Conservation (phyloP, 2,113 vertebrate genomes). For the Athene cunicularia region DNA sequence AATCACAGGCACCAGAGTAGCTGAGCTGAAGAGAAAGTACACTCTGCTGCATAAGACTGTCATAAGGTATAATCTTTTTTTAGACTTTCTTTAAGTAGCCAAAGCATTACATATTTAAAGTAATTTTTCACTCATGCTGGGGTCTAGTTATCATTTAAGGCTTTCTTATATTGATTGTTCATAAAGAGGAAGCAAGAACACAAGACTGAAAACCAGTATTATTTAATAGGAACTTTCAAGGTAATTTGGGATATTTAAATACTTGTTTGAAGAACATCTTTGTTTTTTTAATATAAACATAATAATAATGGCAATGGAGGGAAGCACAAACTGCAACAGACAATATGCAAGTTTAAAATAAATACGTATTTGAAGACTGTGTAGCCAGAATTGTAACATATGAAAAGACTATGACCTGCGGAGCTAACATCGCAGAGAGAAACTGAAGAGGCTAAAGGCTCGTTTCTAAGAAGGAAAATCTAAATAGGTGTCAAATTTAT, state of each 20-base stretch:
- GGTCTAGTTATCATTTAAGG: background rate
- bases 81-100: background rate
- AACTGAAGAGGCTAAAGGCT: background rate
- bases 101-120: background rate
- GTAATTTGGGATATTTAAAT: background rate
- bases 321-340: background rate
- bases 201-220: background rate
- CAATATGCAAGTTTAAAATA: background rate
- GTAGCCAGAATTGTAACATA: background rate
- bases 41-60: constrained; percentile 79
- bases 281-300: background rate
- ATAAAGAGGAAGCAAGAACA: background rate
- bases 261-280: background rate
- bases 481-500: background rate
- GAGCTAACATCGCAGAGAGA: background rate
- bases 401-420: background rate
- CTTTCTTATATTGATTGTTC: background rate
- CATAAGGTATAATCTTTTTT: constrained; percentile 76
- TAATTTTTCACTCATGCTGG: background rate
- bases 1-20: constrained; percentile 77
- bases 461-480: background rate
- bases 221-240: background rate
- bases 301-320: background rate
- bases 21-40: constrained; percentile 84
- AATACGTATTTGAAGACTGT: background rate